Base-by-base conservation (phyloP, 2,888 invertebrate genomes). In the Escarpia spicata region DNA sequence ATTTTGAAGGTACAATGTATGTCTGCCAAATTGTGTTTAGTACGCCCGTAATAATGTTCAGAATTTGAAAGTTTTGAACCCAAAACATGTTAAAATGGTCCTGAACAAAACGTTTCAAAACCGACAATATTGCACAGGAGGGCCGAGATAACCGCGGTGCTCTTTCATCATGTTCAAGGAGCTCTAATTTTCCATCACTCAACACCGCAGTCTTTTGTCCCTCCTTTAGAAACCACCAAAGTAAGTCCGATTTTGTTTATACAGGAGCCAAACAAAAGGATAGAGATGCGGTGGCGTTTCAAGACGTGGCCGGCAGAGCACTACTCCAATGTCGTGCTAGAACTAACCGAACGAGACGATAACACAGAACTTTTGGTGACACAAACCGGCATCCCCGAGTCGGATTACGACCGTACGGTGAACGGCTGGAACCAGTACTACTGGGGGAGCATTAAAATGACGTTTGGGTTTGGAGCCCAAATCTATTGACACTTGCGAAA, bases 301-400 rank as follows among this genome's bases (percentile, higher is more conserved):
- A 99, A 98, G 96, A 98, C 98, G 94, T 99, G 99, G 99, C 99
- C 99, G 0, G 97, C 97, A 0, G 98, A 98, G 89, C 99, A 99
- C 97, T 98, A 97, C 97, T 99, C 99, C 0, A 97, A 97, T 94
- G 99, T 99, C 92, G 98, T 97, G 9, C 97, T 99, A 93, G 97
- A 97, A 92, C 98, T 99, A 94, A 97, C 98, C 52, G 98, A 99
- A 96, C 98, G 98, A 97, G 98, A 98, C 43, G 99, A 99, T 96
- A 98, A 98, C 95, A 99, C 99, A 0, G 97, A 98, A 96, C 97
- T 99, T 93, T 97, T 97, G 90, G 96, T 99, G 92, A 97, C 97
- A 90, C 99, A 99, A 96, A 97, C 97, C 3, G 98, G 98, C 92
- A 98, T 99, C 19, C 99, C 99, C 2, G 96, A 97, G 60, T 45